phyloP scores from a whole-genome alignment of 2,797 vertebrate genomes.

The Sebastes jordani region DNA sequence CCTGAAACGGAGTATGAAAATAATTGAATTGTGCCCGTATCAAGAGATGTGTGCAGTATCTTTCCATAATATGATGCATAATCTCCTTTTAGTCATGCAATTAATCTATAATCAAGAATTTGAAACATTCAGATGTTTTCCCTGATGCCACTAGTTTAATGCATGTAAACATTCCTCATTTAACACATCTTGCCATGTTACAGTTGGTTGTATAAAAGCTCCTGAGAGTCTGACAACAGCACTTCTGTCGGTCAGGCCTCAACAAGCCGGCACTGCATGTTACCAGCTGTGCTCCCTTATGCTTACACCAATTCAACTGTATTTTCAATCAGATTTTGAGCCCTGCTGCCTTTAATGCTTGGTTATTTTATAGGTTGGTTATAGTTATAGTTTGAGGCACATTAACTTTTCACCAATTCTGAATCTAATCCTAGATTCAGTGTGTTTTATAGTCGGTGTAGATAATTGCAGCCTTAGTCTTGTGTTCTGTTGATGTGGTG shows the following conservation, averaged over 20 bases:
- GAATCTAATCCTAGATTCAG: not conserved
- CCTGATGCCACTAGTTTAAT: not conserved
- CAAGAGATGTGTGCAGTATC: not conserved
- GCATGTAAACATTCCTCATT: not conserved
- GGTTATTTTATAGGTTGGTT: not conserved
- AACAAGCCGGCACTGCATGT: not conserved
- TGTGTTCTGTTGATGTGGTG: not conserved
- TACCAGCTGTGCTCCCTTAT: not conserved
- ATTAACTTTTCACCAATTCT: not conserved
- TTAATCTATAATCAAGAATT: not conserved
- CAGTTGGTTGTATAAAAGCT: not conserved
- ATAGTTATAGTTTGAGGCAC: too few species aligned
- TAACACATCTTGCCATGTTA: not conserved
- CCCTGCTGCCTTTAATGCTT: not conserved
- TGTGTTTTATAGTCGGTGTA: not conserved
- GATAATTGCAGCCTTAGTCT: not conserved
- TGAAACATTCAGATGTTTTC: not conserved
- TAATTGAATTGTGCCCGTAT: not conserved
- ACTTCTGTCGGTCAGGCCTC: not conserved
- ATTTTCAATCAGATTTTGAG: not conserved
- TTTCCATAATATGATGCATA: not conserved
- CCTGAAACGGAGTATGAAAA: slow-evolving; percentile 36
- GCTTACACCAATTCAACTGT: too few species aligned
- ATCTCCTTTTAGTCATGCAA: not conserved
- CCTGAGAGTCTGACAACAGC: not conserved